Evolutionary conservation across 2,113 vertebrate species (phyloP).

Genomic region (Mormoops blainvillei): DNA sequence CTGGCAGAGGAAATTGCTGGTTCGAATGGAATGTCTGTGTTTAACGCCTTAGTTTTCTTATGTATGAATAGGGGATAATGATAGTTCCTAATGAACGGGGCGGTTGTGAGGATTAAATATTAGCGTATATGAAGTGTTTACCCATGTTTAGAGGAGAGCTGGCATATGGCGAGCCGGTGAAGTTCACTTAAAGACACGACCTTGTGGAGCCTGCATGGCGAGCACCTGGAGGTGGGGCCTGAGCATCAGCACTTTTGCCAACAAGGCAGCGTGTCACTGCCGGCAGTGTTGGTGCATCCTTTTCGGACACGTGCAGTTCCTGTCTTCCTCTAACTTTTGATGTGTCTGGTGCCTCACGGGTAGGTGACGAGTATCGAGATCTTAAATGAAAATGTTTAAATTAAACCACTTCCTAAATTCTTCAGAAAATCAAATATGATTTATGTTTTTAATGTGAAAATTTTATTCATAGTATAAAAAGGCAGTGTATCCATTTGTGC

Average conservation of each 20-base stretch:
- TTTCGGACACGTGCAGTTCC: accelerated
- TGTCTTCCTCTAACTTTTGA: background rate
- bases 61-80: too few relatives aligned
- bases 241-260: accelerated
- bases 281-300: accelerated
- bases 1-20: background rate
- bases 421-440: background rate
- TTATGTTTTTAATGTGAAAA: background rate
- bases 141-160: too few relatives aligned
- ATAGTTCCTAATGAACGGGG: too few relatives aligned
- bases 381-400: background rate
- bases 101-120: background rate
- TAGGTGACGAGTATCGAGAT: background rate
- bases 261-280: accelerated
- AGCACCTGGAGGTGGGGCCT: background rate
- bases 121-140: background rate
- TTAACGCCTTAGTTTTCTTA: background rate
- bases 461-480: background rate
- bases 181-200: background rate
- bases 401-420: background rate
- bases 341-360: background rate
- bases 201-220: accelerated
- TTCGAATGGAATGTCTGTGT: background rate
- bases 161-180: too few relatives aligned
- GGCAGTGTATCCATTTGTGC: background rate